Evolutionary conservation across 2,797 vertebrate genomes (phyloP).

Genomic region (Enteromius viviparus): DNA sequence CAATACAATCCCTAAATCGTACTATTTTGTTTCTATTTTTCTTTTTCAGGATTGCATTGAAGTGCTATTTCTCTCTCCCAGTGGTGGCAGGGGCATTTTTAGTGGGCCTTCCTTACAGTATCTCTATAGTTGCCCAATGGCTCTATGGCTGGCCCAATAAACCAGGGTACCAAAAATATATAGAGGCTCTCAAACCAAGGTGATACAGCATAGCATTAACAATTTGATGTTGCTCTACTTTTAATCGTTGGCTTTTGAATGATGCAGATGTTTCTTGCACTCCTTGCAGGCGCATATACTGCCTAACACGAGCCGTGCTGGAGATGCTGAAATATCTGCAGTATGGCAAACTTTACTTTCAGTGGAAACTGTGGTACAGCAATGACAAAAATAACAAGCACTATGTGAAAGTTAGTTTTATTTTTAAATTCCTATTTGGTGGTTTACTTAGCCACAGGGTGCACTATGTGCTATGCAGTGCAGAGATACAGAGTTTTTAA

Average conservation of each 20-base stretch:
- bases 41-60: slow-evolving; percentile 70
- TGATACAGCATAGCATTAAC: slow-evolving; percentile 51
- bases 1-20: background rate
- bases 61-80: slow-evolving; percentile 67
- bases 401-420: slow-evolving; percentile 73
- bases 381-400: slow-evolving; percentile 71
- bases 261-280: background rate
- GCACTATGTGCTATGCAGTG: background rate
- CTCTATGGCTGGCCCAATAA: slow-evolving; percentile 77
- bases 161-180: slow-evolving; percentile 77
- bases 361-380: slow-evolving; percentile 76
- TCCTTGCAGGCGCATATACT: slow-evolving; percentile 70
- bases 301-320: slow-evolving; percentile 72
- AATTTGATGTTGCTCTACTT: background rate
- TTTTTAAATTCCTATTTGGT: slow-evolving; percentile 5
- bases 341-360: slow-evolving; percentile 76
- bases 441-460: background rate
- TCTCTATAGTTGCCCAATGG: slow-evolving; percentile 74
- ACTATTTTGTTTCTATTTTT: slow-evolving; percentile 12
- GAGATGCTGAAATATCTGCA: slow-evolving; percentile 77
- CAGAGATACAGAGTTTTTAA: background rate
- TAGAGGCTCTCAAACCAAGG: slow-evolving; percentile 78
- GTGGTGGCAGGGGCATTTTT: slow-evolving; percentile 69
- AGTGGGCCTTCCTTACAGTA: slow-evolving; percentile 73
- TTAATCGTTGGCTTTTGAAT: background rate